Percentiles rank a stretch among this genome's conserved stretches.
Conservation (phyloP, 2,797 vertebrate species). For the Rhinophrynus dorsalis region DNA sequence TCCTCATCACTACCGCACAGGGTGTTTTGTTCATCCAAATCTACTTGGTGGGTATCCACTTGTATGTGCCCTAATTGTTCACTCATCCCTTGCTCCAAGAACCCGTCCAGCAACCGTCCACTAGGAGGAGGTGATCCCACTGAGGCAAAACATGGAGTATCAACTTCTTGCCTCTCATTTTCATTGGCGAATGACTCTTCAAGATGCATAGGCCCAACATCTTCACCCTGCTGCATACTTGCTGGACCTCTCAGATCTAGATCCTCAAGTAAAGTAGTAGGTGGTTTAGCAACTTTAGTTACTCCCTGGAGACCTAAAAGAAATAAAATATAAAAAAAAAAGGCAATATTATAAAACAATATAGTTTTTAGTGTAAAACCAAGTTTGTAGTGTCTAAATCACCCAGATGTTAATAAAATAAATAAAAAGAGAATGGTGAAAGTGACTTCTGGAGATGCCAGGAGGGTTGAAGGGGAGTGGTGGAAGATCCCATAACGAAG, state of each 20-base stretch:
- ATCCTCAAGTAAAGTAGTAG: slow-evolving; percentile 19
- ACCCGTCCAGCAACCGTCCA: slow-evolving; percentile 36
- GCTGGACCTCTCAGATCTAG: not conserved
- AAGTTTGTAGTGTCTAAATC: too few relatives aligned
- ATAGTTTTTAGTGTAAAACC: too few relatives aligned
- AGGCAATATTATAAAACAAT: too few relatives aligned
- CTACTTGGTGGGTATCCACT: not conserved
- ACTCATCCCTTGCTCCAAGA: slow-evolving; percentile 11
- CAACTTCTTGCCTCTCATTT: accelerated
- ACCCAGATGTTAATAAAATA: too few relatives aligned
- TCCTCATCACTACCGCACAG: slow-evolving; percentile 70
- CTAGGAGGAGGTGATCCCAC: slow-evolving; percentile 6
- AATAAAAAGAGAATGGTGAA: too few relatives aligned
- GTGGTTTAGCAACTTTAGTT: slow-evolving; percentile 42
- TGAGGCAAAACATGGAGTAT: accelerated
- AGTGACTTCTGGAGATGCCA: too few relatives aligned
- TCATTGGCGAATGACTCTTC: not conserved
- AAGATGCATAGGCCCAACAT: not conserved
- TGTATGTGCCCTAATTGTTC: not conserved
- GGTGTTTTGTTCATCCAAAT: slow-evolving; percentile 4
- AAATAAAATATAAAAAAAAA: too few relatives aligned
- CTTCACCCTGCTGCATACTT: not conserved
- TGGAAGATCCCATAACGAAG: too few relatives aligned
- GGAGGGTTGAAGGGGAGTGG: too few relatives aligned
- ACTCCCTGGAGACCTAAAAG: slow-evolving; percentile 63